These are phyloP conservation scores for Molossus molossus DNA, from an alignment of 2,797 vertebrate genomes.

Conservation along the genomic window DNA sequence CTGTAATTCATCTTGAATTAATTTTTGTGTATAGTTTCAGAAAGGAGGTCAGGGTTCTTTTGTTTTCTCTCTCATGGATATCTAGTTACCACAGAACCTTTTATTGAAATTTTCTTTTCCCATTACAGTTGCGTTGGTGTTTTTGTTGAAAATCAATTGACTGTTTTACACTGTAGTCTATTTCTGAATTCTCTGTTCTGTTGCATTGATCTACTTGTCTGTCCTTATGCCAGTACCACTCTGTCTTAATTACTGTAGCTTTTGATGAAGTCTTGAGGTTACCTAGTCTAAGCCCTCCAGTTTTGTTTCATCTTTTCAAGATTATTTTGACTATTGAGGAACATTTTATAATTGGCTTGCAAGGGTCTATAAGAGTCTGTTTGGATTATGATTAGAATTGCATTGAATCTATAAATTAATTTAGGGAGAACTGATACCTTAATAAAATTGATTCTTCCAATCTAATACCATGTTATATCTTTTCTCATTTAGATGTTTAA, in stretches of 20 bases:
- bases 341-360: background rate
- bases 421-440: slow-evolving; percentile 24
- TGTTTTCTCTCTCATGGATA: background rate
- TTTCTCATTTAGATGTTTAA: slow-evolving; percentile 55
- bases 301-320: background rate
- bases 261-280: slow-evolving; percentile 43
- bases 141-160: slow-evolving; percentile 22
- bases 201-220: background rate
- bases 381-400: slow-evolving; percentile 12
- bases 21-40: slow-evolving; percentile 26
- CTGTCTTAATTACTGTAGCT: background rate
- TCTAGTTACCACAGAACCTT: slow-evolving; percentile 17
- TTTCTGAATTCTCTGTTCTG: slow-evolving; percentile 35
- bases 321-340: background rate
- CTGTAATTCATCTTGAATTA: slow-evolving; percentile 56
- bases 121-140: background rate
- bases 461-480: background rate
- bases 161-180: background rate
- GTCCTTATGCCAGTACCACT: background rate
- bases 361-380: background rate
- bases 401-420: slow-evolving; percentile 16
- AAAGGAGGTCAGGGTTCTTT: background rate
- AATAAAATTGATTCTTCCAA: slow-evolving; percentile 22
- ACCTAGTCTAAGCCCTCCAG: background rate
- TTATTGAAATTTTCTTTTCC: slow-evolving; percentile 44